Evolutionary conservation across 2,888 invertebrate genomes (phyloP).

Genomic region (Syrphus vitripennis): DNA sequence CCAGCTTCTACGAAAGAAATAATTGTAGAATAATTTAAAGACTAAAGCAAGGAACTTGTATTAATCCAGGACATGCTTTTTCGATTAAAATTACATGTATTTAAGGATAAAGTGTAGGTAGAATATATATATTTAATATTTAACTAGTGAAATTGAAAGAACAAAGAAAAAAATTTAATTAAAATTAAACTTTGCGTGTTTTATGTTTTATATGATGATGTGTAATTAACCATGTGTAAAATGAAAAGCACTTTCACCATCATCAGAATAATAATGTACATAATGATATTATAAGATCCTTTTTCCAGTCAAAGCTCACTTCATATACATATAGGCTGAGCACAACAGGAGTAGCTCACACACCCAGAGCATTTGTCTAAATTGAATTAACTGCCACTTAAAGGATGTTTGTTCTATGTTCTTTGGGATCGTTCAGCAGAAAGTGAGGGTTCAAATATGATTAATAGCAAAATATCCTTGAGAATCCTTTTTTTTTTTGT

Average conservation of each 20-base stretch:
- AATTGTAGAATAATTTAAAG: constrained; percentile 1
- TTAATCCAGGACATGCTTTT: not conserved
- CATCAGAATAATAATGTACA: not conserved
- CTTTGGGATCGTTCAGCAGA: too few species aligned
- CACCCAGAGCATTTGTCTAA: constrained; percentile 29
- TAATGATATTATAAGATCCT: not conserved
- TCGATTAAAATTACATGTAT: not conserved
- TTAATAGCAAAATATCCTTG: not conserved
- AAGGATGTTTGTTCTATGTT: constrained; percentile 8
- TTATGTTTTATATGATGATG: not conserved
- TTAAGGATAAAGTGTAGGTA: not conserved
- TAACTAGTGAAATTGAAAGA: not conserved
- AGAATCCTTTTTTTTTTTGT: not conserved
- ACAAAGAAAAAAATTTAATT: constrained; percentile 23
- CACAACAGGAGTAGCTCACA: too few species aligned
- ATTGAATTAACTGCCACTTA: constrained; percentile 55
- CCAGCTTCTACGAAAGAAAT: not conserved
- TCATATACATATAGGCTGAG: not conserved
- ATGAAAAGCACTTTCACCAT: constrained; percentile 20
- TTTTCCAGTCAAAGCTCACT: not conserved
- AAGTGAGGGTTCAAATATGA: constrained; percentile 15
- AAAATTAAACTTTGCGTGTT: constrained; percentile 35
- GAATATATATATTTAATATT: not conserved
- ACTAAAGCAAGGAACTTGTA: not conserved
- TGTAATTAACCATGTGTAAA: constrained; percentile 30